Evolutionary conservation across 1,140 invertebrate genomes (phyloP).

Genomic region (Drosophila biarmipes): DNA sequence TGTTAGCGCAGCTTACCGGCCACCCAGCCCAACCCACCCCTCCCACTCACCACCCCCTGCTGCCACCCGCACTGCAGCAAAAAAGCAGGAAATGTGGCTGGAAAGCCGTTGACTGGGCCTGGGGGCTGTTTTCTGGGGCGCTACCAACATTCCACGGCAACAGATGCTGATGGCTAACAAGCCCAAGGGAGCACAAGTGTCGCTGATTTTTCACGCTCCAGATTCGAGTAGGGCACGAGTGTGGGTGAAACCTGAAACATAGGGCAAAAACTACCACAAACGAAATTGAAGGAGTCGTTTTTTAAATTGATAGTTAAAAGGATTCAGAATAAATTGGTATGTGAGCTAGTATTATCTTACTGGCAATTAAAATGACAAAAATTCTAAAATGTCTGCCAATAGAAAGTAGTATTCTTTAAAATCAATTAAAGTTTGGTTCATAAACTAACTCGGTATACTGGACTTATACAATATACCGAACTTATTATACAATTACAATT

Average conservation of each 20-base stretch:
- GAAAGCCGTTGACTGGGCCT: conserved; percentile 42
- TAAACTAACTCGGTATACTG: too few species aligned
- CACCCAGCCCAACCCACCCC: conserved; percentile 1
- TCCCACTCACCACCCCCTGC: not conserved
- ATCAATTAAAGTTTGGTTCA: too few species aligned
- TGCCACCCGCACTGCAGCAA: conserved; percentile 11
- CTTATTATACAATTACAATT: too few species aligned
- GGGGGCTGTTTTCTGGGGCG: conserved; percentile 26
- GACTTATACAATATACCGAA: too few species aligned
- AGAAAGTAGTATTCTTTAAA: too few species aligned
- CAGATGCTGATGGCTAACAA: conserved; percentile 69
- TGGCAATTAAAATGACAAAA: not conserved
- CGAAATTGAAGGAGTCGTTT: conserved; percentile 2
- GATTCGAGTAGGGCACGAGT: conserved; percentile 36
- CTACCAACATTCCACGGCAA: conserved; percentile 44
- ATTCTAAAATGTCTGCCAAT: too few species aligned
- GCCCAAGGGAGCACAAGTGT: conserved; percentile 60
- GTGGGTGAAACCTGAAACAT: conserved; percentile 5
- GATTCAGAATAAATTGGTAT: not conserved
- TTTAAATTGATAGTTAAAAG: not conserved
- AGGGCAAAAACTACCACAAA: not conserved
- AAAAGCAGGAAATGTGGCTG: conserved; percentile 24
- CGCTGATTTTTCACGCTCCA: conserved; percentile 75
- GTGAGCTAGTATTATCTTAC: not conserved
- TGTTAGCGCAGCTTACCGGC: conserved; percentile 60